These are phyloP conservation scores for Magallana nippona DNA, from an alignment of 2,888 invertebrate species.

Conservation along the genomic window DNA sequence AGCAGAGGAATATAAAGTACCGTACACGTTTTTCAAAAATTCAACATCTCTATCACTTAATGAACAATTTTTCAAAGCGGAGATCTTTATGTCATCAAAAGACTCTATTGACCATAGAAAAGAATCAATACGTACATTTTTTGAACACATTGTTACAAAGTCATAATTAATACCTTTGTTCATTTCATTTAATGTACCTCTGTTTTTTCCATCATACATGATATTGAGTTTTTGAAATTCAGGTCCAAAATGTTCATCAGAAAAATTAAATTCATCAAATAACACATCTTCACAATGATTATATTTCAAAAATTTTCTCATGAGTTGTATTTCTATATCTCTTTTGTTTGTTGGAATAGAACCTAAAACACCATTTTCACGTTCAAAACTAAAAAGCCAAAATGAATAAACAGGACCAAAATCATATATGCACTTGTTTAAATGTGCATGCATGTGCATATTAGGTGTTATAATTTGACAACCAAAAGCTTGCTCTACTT, in stretches of 20 bases:
- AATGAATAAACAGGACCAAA: slow-evolving; percentile 48
- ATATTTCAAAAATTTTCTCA: slow-evolving; percentile 42
- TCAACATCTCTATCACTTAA: slow-evolving; percentile 1
- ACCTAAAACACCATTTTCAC: slow-evolving; percentile 47
- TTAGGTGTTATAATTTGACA: slow-evolving; percentile 40
- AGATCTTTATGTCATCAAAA: slow-evolving; percentile 12
- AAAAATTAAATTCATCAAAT: neutral
- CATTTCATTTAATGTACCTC: slow-evolving; percentile 36
- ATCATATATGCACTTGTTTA: slow-evolving; percentile 41
- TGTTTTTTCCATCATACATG: slow-evolving; percentile 23
- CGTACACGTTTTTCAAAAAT: no score
- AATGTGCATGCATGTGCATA: slow-evolving; percentile 46
- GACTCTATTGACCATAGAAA: slow-evolving; percentile 13
- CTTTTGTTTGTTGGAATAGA: slow-evolving; percentile 42
- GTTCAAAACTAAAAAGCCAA: slow-evolving; percentile 49
- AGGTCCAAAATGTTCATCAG: slow-evolving; percentile 14
- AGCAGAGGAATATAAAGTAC: no score
- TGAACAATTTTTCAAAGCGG: slow-evolving; percentile 16
- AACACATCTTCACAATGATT: slow-evolving; percentile 14
- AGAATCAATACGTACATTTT: neutral
- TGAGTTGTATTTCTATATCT: slow-evolving; percentile 40
- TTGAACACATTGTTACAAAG: slow-evolving; percentile 23
- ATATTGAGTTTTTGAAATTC: slow-evolving; percentile 25
- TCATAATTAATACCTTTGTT: neutral
- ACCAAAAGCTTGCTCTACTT: slow-evolving; percentile 42